Percentiles rank a stretch among this genome's conserved stretches.
phyloP scores from a whole-genome alignment of 2,888 invertebrate species.

The Drosophila recens region DNA sequence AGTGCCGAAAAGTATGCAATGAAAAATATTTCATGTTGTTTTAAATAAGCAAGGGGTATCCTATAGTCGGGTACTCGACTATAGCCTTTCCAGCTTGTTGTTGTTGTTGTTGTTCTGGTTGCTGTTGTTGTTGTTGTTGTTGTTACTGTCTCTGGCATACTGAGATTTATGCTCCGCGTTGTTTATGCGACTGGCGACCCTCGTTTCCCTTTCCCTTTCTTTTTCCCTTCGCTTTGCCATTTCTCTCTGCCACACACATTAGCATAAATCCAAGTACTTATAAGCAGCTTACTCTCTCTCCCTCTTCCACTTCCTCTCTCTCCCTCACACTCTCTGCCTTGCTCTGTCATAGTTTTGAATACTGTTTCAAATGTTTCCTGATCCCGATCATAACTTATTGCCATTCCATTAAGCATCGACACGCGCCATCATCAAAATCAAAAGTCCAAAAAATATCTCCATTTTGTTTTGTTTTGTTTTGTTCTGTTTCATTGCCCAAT shows the following conservation, averaged over 20 bases:
- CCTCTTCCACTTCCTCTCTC: not conserved
- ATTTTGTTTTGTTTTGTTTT: no score
- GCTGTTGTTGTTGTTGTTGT: slow-evolving; percentile 7
- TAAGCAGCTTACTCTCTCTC: slow-evolving; percentile 9
- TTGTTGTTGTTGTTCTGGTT: slow-evolving; percentile 9
- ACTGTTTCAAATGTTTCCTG: slow-evolving; percentile 25
- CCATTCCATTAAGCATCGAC: slow-evolving; percentile 61
- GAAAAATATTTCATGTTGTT: no score
- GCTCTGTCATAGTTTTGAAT: slow-evolving; percentile 8
- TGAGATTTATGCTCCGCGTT: slow-evolving; percentile 70
- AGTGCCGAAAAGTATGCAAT: no score
- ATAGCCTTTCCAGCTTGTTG: slow-evolving; percentile 5
- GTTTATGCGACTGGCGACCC: slow-evolving; percentile 43
- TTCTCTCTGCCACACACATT: slow-evolving; percentile 34
- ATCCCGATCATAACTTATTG: slow-evolving; percentile 25
- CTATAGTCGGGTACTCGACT: no score
- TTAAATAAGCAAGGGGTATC: no score
- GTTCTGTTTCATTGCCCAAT: no score
- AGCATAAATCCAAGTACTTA: slow-evolving; percentile 53
- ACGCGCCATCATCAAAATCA: slow-evolving; percentile 7
- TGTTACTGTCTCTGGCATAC: slow-evolving; percentile 23
- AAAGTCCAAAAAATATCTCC: not conserved
- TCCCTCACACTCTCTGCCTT: not conserved
- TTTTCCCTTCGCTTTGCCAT: not conserved
- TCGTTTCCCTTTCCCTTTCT: not conserved